Evolutionary conservation across 2,113 vertebrate genomes (phyloP).

Genomic region (Cepphus grylle): DNA sequence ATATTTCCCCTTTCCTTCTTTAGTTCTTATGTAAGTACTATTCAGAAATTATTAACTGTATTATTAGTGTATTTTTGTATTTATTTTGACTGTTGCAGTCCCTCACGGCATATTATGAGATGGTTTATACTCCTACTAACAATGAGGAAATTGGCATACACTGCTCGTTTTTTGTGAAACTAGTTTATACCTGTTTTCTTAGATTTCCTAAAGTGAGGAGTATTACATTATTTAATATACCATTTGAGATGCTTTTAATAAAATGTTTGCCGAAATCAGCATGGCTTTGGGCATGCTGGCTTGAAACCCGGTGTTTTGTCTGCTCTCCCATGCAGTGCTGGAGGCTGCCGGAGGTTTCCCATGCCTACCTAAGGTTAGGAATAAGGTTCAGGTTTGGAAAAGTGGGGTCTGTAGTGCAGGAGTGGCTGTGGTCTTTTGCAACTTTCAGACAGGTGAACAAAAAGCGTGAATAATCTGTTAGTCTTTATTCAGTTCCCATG

Average conservation of each 20-base stretch:
- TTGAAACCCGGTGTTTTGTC: background rate
- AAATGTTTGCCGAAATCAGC: background rate
- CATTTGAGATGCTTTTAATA: background rate
- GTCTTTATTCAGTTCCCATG: background rate
- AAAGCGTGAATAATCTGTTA: background rate
- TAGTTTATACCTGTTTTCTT: background rate
- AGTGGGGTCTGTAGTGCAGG: background rate
- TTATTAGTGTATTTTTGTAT: background rate
- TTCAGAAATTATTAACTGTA: background rate
- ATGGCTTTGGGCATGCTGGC: background rate
- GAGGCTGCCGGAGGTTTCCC: background rate
- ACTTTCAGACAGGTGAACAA: slow-evolving; percentile 28
- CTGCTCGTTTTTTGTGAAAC: background rate
- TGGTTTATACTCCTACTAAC: background rate
- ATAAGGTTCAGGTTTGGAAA: background rate
- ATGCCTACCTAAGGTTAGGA: background rate
- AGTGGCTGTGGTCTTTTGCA: background rate
- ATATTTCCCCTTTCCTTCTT: background rate
- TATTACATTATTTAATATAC: background rate
- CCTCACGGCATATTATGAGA: background rate
- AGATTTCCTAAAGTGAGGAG: background rate
- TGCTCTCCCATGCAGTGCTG: background rate
- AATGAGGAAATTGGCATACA: background rate
- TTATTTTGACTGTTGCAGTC: background rate
- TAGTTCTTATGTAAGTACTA: background rate